Conservation (phyloP, 2,113 vertebrate genomes). For the Pituophis catenifer region DNA sequence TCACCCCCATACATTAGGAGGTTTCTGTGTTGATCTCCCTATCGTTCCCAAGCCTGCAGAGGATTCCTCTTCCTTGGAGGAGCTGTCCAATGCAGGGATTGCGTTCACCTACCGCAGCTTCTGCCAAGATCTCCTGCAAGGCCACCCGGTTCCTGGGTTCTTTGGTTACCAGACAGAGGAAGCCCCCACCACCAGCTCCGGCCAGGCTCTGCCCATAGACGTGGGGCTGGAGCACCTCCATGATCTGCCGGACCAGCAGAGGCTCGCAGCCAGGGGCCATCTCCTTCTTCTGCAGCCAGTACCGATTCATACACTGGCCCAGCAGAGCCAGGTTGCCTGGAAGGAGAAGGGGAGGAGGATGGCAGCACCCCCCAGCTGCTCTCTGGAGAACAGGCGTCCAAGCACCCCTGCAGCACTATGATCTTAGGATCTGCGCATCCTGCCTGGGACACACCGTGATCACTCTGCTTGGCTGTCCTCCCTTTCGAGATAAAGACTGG, state of each 20-base stretch:
- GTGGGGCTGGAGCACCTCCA: slow-evolving; percentile 77
- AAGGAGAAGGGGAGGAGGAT: background rate
- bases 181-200: slow-evolving; percentile 90
- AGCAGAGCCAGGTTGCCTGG: slow-evolving; percentile 76
- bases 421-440: background rate
- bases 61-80: background rate
- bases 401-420: background rate
- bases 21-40: background rate
- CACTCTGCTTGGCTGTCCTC: background rate
- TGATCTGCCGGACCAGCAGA: slow-evolving; percentile 76
- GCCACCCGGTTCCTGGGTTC: slow-evolving; percentile 69
- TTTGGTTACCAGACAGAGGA: slow-evolving; percentile 85
- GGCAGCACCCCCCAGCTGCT: background rate
- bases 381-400: background rate
- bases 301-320: slow-evolving; percentile 79
- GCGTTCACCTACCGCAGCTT: slow-evolving; percentile 66
- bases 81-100: background rate
- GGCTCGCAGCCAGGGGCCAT: slow-evolving; percentile 94
- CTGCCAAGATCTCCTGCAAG: slow-evolving; percentile 70
- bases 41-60: background rate
- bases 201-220: slow-evolving; percentile 88
- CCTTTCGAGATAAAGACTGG: background rate
- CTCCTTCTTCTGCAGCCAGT: slow-evolving; percentile 91
- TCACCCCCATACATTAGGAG: background rate
- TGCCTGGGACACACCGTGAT: background rate